Evolutionary conservation across 1,140 invertebrate species (phyloP), one percentile per base, ranked within the genome.

Genomic region (Sminthurinus signatus): DNA sequence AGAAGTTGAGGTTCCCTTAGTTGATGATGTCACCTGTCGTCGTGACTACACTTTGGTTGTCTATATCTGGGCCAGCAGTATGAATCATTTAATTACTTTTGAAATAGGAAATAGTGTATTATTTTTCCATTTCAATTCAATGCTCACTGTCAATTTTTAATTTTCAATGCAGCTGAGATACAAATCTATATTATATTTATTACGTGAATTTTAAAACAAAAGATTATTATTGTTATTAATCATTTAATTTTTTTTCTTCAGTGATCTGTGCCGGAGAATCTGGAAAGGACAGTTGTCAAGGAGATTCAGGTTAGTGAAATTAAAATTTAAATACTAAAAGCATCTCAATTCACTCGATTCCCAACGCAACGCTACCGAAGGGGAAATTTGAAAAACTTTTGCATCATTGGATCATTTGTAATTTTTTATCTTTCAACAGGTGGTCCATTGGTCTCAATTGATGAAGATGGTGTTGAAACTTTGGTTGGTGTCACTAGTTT

Each of bases 401-500:
- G n/a, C n/a, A n/a, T n/a, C n/a, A n/a, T n/a, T n/a, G n/a, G n/a
- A n/a, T n/a, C n/a, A n/a, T 36, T 15, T 15, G 32, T 36, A 15
- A 36, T 36, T 36, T 8, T 15, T 36, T 15, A 36, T 5, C 52
- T 43, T 36, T 32, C 56, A 15, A 46, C 55, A 31, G 54, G 51
- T 28, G 62, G 62, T 28, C 62, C 62, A 19, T 32, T 64, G 1
- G 36, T 1, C 4, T 56, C 23, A 23, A 17, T 14, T 14, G 44
- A 43, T 27, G 36, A 57, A n/a, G 17, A 42, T 50, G 59, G 59
- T 27, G 21, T 10, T 5, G 46, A 19, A 21, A 46, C 25, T 12
- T 67, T 84, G 2, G 76, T 82, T 52, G 78, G 78, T 14, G 70
- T 80, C 29, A 76, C 78, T 27, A 78, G 76, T 25, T 80, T 76